These are phyloP conservation scores for Diadophis punctatus DNA, from an alignment of 2,113 vertebrate species.

Conservation along the genomic window DNA sequence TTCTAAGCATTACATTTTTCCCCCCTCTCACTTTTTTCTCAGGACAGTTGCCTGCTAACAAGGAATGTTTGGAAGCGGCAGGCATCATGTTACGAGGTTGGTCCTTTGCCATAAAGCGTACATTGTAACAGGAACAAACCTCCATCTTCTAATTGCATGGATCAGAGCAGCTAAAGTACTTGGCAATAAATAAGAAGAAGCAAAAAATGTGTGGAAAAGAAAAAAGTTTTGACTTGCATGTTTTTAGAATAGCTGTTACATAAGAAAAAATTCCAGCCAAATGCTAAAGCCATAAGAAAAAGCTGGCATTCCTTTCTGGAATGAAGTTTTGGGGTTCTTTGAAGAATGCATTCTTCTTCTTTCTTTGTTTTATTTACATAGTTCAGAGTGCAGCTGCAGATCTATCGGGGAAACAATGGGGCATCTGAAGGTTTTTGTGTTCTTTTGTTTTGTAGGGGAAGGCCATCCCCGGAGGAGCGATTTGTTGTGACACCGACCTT, in stretches of 20 bases:
- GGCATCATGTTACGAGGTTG: background rate
- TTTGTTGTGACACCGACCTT: conserved; percentile 85
- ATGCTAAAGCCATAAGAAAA: accelerated
- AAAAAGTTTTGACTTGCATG: background rate
- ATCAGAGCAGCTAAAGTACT: background rate
- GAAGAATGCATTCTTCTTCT: background rate
- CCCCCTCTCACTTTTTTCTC: background rate
- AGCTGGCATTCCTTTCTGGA: background rate
- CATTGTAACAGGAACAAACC: background rate
- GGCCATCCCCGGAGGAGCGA: conserved; percentile 69
- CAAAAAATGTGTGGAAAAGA: background rate
- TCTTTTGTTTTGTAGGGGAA: conserved; percentile 65
- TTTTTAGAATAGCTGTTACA: background rate
- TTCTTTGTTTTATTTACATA: conserved; percentile 13
- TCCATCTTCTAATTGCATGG: background rate
- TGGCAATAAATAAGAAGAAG: background rate
- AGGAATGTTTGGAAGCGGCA: background rate
- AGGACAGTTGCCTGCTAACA: background rate
- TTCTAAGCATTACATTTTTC: background rate
- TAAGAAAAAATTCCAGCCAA: background rate
- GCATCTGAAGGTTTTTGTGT: conserved; percentile 24
- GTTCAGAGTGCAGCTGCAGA: background rate
- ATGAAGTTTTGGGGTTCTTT: background rate
- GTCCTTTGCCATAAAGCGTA: background rate
- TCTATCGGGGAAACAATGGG: conserved; percentile 3